A percentile compares a stretch with the other conserved stretches of the same genome.
Conservation (phyloP, 2,888 invertebrate species). For the Aporophyla lueneburgensis region DNA sequence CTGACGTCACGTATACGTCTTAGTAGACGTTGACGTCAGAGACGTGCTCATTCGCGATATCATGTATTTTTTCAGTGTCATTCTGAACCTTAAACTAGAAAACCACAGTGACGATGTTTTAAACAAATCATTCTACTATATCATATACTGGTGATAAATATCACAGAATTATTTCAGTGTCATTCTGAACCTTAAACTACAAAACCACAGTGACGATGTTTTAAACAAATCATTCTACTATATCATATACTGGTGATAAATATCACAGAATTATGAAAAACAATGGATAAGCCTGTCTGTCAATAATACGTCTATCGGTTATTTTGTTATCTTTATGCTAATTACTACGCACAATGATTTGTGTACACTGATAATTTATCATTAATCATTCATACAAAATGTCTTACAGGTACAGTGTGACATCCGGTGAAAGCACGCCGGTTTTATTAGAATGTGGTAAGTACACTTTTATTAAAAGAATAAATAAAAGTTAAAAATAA, state of each 20-base stretch:
- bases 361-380: not conserved
- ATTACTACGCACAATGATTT: not conserved
- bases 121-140: not conserved
- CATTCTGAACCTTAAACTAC: not conserved
- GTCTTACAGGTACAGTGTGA: constrained; percentile 87
- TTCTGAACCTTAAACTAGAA: not conserved
- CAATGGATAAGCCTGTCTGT: not conserved
- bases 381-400: not conserved
- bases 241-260: no score
- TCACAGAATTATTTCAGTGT: not conserved
- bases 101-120: not conserved
- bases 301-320: constrained; percentile 1
- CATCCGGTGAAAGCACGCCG: constrained; percentile 89
- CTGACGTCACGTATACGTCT: constrained; percentile 58
- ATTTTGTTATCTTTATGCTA: constrained; percentile 18
- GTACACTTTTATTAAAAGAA: not conserved
- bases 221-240: not conserved
- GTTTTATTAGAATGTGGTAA: constrained; percentile 89
- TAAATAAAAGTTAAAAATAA: not conserved
- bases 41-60: not conserved
- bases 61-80: not conserved
- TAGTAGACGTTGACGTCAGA: not conserved
- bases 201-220: not conserved
- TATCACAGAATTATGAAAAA: not conserved
- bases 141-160: not conserved